Conservation (phyloP, 2,888 invertebrate species). For the Campoletis raptor region DNA sequence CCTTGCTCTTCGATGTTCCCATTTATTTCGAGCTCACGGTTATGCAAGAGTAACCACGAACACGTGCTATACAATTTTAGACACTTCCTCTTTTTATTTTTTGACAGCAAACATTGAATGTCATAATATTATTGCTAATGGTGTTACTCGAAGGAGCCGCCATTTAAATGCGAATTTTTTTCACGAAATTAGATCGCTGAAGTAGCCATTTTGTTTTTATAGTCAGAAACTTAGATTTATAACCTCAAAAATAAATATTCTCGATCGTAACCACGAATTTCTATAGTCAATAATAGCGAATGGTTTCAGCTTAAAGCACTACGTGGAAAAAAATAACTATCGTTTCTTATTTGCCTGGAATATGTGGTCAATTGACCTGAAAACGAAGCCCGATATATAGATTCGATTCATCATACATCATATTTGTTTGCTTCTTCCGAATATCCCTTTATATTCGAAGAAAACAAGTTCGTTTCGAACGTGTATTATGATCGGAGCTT, state of each 20-base stretch:
- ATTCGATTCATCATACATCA: slow-evolving; percentile 17
- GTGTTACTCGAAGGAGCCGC: neutral
- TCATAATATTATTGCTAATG: neutral
- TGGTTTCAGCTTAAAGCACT: neutral
- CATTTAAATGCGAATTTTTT: neutral
- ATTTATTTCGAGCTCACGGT: slow-evolving; percentile 24
- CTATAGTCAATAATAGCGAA: neutral
- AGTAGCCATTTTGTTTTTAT: neutral
- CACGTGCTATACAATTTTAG: slow-evolving; percentile 6
- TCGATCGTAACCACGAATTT: neutral
- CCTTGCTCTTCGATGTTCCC: neutral
- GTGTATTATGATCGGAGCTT: neutral
- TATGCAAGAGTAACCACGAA: neutral
- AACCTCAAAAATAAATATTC: neutral
- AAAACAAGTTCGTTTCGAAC: neutral
- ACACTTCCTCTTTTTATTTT: neutral
- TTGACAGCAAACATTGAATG: neutral
- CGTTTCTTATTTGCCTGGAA: neutral
- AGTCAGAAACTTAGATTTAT: neutral
- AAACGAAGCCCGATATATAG: slow-evolving; percentile 1
- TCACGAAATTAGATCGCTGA: neutral
- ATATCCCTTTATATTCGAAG: slow-evolving; percentile 12
- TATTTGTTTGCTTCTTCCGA: slow-evolving; percentile 10
- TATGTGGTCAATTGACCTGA: slow-evolving; percentile 6
- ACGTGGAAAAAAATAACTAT: neutral